phyloP scores from a whole-genome alignment of 2,113 vertebrate species.

The Dromaius novaehollandiae region DNA sequence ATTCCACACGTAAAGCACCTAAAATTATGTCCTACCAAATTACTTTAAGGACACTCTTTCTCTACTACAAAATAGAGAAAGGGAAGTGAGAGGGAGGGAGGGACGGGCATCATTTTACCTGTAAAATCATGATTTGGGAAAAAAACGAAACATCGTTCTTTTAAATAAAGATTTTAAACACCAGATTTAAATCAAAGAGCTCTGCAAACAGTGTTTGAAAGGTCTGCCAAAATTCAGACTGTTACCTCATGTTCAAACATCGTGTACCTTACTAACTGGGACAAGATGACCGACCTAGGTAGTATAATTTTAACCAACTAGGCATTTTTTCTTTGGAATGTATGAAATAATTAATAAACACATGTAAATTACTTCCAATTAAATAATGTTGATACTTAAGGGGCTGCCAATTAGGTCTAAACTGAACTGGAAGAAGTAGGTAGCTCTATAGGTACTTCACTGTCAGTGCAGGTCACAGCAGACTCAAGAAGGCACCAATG shows the following conservation, averaged over 20 bases:
- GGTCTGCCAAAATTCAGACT: neutral
- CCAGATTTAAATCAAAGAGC: neutral
- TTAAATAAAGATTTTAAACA: neutral
- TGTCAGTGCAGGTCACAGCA: neutral
- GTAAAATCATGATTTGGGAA: neutral
- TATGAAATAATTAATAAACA: neutral
- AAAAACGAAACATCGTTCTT: neutral
- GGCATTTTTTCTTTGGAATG: neutral
- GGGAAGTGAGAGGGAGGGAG: neutral
- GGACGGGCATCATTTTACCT: neutral
- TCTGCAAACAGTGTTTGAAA: neutral
- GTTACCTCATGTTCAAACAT: neutral
- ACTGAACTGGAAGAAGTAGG: neutral
- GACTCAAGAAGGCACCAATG: neutral
- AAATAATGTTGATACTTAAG: neutral
- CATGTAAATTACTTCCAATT: neutral
- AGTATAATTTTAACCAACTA: accelerated
- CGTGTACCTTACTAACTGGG: neutral
- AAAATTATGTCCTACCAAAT: neutral
- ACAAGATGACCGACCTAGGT: neutral
- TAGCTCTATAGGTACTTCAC: neutral
- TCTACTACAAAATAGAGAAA: neutral
- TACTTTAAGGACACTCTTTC: neutral
- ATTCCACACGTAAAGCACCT: neutral
- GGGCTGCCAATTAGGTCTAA: neutral